A percentile compares a stretch with the other conserved stretches of the same genome.
Conservation (phyloP, 2,113 vertebrate species). For the Amblyornis subalaris region DNA sequence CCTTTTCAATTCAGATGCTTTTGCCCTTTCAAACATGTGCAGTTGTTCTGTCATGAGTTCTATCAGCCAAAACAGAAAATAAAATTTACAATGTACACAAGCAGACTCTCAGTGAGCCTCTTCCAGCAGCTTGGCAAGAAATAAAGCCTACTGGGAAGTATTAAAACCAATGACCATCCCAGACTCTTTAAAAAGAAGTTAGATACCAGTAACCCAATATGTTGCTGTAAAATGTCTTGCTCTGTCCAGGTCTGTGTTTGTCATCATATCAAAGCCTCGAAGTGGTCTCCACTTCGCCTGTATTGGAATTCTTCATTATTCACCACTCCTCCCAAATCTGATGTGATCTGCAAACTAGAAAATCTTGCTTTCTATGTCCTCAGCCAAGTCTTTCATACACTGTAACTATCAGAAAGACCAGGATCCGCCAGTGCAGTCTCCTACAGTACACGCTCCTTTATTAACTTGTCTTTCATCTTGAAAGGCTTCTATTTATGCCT, state of each 20-base stretch:
- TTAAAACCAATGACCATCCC: constrained; percentile 38
- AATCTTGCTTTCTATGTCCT: constrained; percentile 55
- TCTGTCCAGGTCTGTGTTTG: constrained; percentile 22
- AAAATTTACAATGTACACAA: background rate
- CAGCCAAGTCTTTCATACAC: constrained; percentile 61
- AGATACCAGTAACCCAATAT: constrained; percentile 8
- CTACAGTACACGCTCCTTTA: constrained; percentile 63
- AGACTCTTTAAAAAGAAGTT: background rate
- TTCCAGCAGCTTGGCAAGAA: constrained; percentile 19
- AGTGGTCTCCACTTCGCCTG: background rate
- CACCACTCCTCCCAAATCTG: constrained; percentile 17
- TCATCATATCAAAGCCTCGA: constrained; percentile 2
- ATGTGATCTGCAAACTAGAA: constrained; percentile 51
- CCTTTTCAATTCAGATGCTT: background rate
- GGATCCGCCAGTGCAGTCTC: constrained; percentile 60
- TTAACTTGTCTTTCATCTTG: constrained; percentile 65
- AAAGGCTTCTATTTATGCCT: constrained; percentile 65
- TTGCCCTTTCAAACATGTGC: background rate
- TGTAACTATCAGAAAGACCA: constrained; percentile 64
- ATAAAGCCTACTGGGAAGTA: constrained; percentile 6
- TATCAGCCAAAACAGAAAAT: background rate
- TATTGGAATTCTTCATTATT: constrained; percentile 29
- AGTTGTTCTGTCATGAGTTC: background rate
- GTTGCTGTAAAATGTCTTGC: background rate
- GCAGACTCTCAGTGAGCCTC: background rate